These are phyloP conservation scores for Puffinus mauretanicus DNA, from an alignment of 2,113 vertebrate species.

Conservation along the genomic window DNA sequence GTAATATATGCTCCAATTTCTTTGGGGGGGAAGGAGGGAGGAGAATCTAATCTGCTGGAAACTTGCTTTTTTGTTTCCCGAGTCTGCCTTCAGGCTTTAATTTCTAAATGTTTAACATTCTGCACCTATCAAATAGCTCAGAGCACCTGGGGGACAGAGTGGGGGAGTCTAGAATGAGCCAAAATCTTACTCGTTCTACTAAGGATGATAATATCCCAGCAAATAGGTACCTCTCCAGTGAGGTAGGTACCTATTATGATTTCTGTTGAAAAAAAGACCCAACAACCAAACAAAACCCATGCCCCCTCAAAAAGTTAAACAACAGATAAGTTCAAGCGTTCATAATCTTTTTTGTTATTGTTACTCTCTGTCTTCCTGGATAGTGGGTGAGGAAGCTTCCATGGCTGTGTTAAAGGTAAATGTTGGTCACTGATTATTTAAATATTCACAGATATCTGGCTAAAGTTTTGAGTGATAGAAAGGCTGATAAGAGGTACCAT, in stretches of 20 bases:
- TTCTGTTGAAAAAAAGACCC: neutral
- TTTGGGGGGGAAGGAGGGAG: rapidly evolving
- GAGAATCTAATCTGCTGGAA: neutral
- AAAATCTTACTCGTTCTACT: neutral
- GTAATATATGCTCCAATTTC: neutral
- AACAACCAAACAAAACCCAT: neutral
- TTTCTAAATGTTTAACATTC: neutral
- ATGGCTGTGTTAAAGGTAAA: neutral
- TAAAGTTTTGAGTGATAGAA: neutral
- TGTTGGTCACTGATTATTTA: neutral
- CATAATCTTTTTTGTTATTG: neutral
- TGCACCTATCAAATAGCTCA: neutral
- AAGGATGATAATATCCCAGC: neutral
- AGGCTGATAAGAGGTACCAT: neutral
- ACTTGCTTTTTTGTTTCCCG: neutral
- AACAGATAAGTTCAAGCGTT: neutral
- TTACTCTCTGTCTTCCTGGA: neutral
- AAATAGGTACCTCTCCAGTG: neutral
- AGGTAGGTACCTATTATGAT: neutral
- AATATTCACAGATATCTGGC: neutral
- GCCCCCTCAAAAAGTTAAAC: neutral
- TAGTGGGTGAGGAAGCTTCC: neutral
- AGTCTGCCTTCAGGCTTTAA: neutral
- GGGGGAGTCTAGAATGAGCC: neutral
- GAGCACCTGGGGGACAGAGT: neutral